Percentiles rank a stretch among this genome's conserved stretches.
Evolutionary conservation across 2,888 invertebrate species (phyloP).

Genomic region (Panopea generosa): DNA sequence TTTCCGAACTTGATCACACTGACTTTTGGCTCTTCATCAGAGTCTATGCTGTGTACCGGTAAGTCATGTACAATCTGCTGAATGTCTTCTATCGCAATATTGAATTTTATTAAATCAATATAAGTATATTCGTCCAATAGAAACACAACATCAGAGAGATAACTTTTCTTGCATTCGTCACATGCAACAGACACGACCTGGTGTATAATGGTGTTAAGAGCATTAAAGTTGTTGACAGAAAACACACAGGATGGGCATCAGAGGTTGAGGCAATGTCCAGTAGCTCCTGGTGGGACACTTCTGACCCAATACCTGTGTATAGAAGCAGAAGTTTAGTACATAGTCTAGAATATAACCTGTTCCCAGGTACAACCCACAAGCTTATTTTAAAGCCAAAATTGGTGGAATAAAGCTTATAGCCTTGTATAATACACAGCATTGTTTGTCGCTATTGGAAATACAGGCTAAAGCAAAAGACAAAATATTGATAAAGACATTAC

Average conservation of each 20-base stretch:
- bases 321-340: too few species aligned
- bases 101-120: background rate
- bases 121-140: slow-evolving; percentile 21
- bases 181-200: slow-evolving; percentile 34
- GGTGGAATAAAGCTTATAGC: too few species aligned
- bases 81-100: slow-evolving; percentile 8
- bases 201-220: slow-evolving; percentile 35
- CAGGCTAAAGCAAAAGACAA: too few species aligned
- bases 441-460: too few species aligned
- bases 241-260: slow-evolving; percentile 18
- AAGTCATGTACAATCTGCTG: slow-evolving; percentile 15
- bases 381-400: too few species aligned
- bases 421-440: too few species aligned
- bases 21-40: background rate
- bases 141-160: slow-evolving; percentile 24
- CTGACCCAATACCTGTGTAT: slow-evolving; percentile 26
- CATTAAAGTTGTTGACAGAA: slow-evolving; percentile 40
- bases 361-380: too few species aligned
- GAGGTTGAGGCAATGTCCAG: slow-evolving; percentile 29
- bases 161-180: slow-evolving; percentile 18
- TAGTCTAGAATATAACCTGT: too few species aligned
- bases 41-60: too few species aligned
- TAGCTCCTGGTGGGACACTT: slow-evolving; percentile 39
- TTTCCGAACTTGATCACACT: slow-evolving; percentile 11
- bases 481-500: too few species aligned